phyloP scores from a whole-genome alignment of 2,113 vertebrate species.

The Indri indri region DNA sequence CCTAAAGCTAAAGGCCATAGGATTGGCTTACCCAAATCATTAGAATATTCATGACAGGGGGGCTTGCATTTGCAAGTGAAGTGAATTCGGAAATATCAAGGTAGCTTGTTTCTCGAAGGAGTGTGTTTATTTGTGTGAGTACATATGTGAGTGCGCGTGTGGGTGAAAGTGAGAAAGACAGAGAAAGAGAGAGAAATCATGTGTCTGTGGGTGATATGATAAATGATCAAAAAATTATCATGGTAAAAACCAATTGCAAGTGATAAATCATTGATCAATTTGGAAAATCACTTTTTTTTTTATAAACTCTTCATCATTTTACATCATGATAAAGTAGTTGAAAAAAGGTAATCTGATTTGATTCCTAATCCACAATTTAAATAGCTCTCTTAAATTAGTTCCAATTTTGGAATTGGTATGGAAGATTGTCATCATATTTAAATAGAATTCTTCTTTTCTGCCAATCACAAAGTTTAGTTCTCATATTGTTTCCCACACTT shows the following conservation, averaged over 20 bases:
- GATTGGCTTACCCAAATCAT: not conserved
- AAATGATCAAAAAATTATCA: constrained; percentile 15
- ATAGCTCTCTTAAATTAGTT: not conserved
- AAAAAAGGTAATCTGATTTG: not conserved
- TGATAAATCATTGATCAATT: not conserved
- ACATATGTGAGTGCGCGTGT: not conserved
- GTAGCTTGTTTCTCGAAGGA: not conserved
- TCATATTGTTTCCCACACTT: not conserved
- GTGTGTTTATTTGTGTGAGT: not conserved
- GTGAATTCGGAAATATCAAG: not conserved
- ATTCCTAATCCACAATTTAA: not conserved
- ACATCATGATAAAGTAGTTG: constrained; percentile 15
- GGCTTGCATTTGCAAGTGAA: not conserved
- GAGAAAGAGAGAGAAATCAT: not conserved
- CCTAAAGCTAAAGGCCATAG: not conserved
- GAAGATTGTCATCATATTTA: not conserved
- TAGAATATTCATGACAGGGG: not conserved
- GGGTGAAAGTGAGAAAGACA: not conserved
- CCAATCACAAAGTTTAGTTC: not conserved
- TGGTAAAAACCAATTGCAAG: not conserved
- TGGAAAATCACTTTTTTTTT: not conserved
- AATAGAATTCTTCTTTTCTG: not conserved
- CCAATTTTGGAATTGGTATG: not conserved
- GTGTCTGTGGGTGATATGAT: not conserved
- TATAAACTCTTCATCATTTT: not conserved